Conservation (phyloP, 2,113 vertebrate species). For the Hiodon alosoides region DNA sequence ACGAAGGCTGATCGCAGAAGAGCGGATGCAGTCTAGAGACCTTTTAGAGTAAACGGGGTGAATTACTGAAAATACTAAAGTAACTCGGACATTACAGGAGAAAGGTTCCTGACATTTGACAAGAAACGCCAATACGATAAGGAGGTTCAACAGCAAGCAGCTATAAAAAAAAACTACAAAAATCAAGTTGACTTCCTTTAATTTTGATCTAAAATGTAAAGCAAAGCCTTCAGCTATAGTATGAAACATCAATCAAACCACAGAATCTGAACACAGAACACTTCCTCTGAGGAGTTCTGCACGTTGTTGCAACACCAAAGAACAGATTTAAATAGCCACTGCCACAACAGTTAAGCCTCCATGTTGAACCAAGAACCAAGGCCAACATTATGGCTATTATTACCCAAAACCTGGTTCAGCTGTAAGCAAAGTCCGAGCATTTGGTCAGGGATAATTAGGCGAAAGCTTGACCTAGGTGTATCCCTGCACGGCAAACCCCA, state of each 20-base stretch:
- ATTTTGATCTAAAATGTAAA: conserved; percentile 41
- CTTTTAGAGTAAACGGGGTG: neutral
- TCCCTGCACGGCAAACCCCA: no score
- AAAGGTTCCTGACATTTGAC: no score
- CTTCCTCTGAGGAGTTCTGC: conserved; percentile 40
- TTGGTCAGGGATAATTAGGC: no score
- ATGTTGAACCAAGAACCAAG: neutral
- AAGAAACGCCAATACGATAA: neutral
- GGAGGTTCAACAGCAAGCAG: neutral
- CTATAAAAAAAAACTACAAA: neutral
- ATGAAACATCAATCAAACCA: conserved; percentile 42
- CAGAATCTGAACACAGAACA: conserved; percentile 34
- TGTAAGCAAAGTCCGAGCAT: no score
- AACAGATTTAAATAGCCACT: conserved; percentile 22
- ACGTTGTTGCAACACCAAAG: conserved; percentile 37
- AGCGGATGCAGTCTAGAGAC: conserved; percentile 4
- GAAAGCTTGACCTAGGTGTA: no score
- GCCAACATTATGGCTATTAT: neutral
- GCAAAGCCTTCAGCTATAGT: conserved; percentile 40
- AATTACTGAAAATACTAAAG: no score
- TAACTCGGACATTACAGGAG: no score
- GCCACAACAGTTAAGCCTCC: neutral
- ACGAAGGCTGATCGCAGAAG: conserved; percentile 22
- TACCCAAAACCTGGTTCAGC: no score
- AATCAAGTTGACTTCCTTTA: conserved; percentile 28